phyloP scores from a whole-genome alignment of 2,797 vertebrate species.

The Rhodeus uyekii region DNA sequence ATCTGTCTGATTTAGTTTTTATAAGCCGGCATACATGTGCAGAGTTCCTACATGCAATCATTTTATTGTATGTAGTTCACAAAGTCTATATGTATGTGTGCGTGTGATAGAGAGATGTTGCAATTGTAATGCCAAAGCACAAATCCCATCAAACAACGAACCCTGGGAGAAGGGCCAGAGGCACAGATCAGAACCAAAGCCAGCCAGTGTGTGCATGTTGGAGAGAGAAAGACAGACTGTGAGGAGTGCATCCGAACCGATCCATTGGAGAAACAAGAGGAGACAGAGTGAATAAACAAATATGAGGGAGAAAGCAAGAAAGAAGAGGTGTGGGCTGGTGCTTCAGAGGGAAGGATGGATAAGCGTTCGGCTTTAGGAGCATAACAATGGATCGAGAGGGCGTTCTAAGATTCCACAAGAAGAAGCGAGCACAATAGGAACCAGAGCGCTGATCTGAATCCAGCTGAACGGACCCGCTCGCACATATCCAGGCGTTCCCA shows the following conservation, averaged over 20 bases:
- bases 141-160: conserved; percentile 78
- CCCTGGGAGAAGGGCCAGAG: conserved; percentile 72
- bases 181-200: conserved; percentile 71
- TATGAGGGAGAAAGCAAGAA: conserved; percentile 1
- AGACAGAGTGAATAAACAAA: conserved; percentile 48
- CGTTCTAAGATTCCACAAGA: conserved; percentile 39
- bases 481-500: conserved; percentile 3
- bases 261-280: conserved; percentile 15
- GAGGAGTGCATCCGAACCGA: neutral
- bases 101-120: conserved; percentile 55
- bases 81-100: conserved; percentile 34
- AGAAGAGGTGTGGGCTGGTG: conserved; percentile 49
- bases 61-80: conserved; percentile 30
- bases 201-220: conserved; percentile 53
- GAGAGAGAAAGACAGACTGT: conserved; percentile 35
- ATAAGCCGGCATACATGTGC: conserved; percentile 30
- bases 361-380: conserved; percentile 38
- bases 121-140: conserved; percentile 67
- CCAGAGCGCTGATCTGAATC: conserved; percentile 22
- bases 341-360: conserved; percentile 30
- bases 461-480: neutral
- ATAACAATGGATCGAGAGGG: conserved; percentile 40
- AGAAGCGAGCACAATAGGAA: conserved; percentile 24
- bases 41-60: conserved; percentile 26
- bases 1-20: conserved; percentile 33